Percentiles rank a stretch among this genome's conserved stretches.
Evolutionary conservation across 2,113 vertebrate species (phyloP).

Genomic region (Ctenodactylus gundi): DNA sequence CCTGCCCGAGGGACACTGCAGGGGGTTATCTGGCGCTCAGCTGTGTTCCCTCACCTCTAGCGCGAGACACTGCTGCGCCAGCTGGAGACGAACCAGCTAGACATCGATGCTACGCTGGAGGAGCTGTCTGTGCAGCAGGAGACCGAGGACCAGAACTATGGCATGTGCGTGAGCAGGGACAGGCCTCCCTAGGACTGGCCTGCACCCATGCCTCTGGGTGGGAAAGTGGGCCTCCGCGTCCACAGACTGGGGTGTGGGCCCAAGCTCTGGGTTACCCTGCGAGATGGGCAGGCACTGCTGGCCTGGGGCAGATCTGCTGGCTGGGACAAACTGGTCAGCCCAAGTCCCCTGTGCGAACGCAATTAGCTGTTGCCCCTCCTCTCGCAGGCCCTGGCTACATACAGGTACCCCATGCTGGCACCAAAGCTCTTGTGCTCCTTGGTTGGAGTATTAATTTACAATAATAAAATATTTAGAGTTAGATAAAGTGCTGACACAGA

Average conservation of each 20-base stretch:
- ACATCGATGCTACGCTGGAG: slow-evolving; percentile 97
- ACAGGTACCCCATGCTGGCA: too few relatives aligned
- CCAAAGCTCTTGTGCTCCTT: background rate
- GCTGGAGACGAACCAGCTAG: slow-evolving; percentile 98
- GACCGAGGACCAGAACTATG: slow-evolving; percentile 98
- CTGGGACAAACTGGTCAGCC: background rate
- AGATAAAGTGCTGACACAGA: background rate
- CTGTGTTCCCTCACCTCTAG: slow-evolving; percentile 77
- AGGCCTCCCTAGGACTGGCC: too few relatives aligned
- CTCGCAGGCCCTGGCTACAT: too few relatives aligned
- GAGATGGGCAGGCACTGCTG: background rate
- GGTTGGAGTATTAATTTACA: too few relatives aligned
- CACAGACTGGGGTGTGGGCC: background rate
- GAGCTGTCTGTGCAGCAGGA: slow-evolving; percentile 97
- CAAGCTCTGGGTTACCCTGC: background rate
- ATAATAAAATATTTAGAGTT: background rate
- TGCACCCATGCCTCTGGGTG: background rate
- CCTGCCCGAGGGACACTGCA: too few relatives aligned
- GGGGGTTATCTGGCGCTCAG: slow-evolving; percentile 11
- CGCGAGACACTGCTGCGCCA: slow-evolving; percentile 96
- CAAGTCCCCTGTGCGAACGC: background rate
- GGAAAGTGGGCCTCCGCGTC: background rate
- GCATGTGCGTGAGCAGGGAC: slow-evolving; percentile 92
- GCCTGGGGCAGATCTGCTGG: background rate
- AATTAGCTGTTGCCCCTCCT: too few relatives aligned